Evolutionary conservation across 2,888 invertebrate genomes (phyloP), one percentile per base, ranked within the genome.

Genomic region (Pheosia gnoma): DNA sequence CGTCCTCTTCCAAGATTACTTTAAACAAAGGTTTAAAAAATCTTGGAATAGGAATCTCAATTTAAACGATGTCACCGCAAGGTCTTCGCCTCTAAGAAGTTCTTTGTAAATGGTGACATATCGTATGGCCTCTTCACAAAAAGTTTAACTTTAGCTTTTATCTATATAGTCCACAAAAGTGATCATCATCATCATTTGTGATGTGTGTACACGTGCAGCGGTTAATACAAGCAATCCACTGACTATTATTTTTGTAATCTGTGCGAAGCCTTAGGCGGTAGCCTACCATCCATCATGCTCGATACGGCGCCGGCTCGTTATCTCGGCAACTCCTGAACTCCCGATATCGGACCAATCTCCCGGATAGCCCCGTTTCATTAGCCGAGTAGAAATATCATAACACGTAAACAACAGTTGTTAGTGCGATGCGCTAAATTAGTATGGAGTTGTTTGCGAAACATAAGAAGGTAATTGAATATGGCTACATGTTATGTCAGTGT

Each of bases 331-430:
- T 63, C 61, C 60, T 59, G 61, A 72, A 70, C 60, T 70, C 63
- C 62, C 64, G 68, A 68, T 75, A 71, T 66, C 59, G 67, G 66
- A 59, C 61, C 73, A 79, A 79, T 79, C 74, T 67, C 64, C 68
- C 59, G 67, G 71, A 75, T 74, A 65, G 60, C 71, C 65, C 65
- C 71, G 60, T 78, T 80, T 81, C 79, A 81, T 81, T 81, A 78
- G 74, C 62, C 63, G 62, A 77, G 76, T 74, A 76, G 54, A 70
- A 77, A 77, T 72, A 79, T 80, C 72, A 79, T 80, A 77, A 76
- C 67, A 73, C 66, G 72, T 67, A 78, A 80, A 80, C 72, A 79
- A 60, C 62, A 56, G 53, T 73, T 75, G 68, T 71, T 68, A 72
- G 72, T 72, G 70, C 62, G 66, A 69, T 49, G 58, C 60, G 66